phyloP scores from a whole-genome alignment of 2,888 invertebrate species.

The Calliopum simillimum region DNA sequence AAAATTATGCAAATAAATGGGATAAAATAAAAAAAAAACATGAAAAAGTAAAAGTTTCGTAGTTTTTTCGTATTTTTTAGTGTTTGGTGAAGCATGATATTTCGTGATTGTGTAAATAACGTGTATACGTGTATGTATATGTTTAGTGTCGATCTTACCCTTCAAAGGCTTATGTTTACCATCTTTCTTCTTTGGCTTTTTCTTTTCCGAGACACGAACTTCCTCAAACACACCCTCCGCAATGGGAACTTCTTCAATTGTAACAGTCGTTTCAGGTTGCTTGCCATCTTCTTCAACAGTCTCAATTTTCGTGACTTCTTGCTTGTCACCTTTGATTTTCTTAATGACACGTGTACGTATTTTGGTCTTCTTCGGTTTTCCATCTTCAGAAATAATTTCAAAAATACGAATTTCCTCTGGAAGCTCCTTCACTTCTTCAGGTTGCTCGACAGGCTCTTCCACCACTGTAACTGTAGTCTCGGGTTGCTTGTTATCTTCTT shows the following conservation, averaged over 20 bases:
- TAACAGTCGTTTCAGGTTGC: too few species aligned
- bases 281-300: conserved; percentile 20
- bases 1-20: too few species aligned
- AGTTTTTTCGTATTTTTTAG: too few species aligned
- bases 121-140: too few species aligned
- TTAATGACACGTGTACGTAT: conserved; percentile 33
- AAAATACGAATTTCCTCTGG: conserved; percentile 25
- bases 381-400: conserved; percentile 31
- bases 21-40: too few species aligned
- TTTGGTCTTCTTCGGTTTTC: conserved; percentile 27
- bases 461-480: not conserved
- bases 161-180: too few species aligned
- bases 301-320: conserved; percentile 31
- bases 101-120: too few species aligned
- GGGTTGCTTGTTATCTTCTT: conserved; percentile 22
- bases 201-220: too few species aligned
- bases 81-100: too few species aligned
- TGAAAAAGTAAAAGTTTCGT: too few species aligned
- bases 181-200: too few species aligned
- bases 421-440: conserved; percentile 17
- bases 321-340: conserved; percentile 30
- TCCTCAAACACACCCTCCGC: conserved; percentile 43
- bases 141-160: too few species aligned
- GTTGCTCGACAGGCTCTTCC: not conserved
- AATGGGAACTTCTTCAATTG: conserved; percentile 55